Conservation (phyloP, 2,888 invertebrate species). For the Caenorhabditis sp. region DNA sequence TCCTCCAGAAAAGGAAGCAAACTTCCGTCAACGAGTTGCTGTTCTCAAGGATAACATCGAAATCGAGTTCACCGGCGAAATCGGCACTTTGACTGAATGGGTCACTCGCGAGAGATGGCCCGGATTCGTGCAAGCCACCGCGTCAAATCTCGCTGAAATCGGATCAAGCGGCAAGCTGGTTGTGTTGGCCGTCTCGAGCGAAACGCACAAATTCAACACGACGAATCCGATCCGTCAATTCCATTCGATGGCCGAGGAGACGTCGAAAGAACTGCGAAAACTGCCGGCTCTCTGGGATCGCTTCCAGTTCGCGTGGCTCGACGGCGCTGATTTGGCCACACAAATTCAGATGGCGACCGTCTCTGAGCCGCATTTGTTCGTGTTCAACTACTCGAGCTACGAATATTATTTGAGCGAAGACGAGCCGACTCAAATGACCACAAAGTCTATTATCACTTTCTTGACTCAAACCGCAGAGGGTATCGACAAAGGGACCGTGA, state of each 20-base stretch:
- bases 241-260: slow-evolving; percentile 59
- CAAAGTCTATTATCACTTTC: slow-evolving; percentile 69
- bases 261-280: slow-evolving; percentile 60
- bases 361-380: slow-evolving; percentile 89
- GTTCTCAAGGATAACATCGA: slow-evolving; percentile 69
- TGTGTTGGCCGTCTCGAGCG: slow-evolving; percentile 71
- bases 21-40: slow-evolving; percentile 48
- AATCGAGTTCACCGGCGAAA: slow-evolving; percentile 53
- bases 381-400: slow-evolving; percentile 92
- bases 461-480: slow-evolving; percentile 83
- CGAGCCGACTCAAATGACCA: slow-evolving; percentile 86
- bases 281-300: slow-evolving; percentile 54
- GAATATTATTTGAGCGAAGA: slow-evolving; percentile 93
- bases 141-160: slow-evolving; percentile 72
- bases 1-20: slow-evolving; percentile 25
- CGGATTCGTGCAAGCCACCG: slow-evolving; percentile 66
- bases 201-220: slow-evolving; percentile 54
- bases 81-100: slow-evolving; percentile 66
- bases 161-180: slow-evolving; percentile 73
- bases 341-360: slow-evolving; percentile 92
- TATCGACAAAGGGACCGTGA: slow-evolving; percentile 46
- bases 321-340: slow-evolving; percentile 90
- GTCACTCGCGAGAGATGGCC: slow-evolving; percentile 75
- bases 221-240: slow-evolving; percentile 58
- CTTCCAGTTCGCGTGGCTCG: slow-evolving; percentile 87